phyloP scores from a whole-genome alignment of 2,113 vertebrate genomes.

The Varanus salvator region DNA sequence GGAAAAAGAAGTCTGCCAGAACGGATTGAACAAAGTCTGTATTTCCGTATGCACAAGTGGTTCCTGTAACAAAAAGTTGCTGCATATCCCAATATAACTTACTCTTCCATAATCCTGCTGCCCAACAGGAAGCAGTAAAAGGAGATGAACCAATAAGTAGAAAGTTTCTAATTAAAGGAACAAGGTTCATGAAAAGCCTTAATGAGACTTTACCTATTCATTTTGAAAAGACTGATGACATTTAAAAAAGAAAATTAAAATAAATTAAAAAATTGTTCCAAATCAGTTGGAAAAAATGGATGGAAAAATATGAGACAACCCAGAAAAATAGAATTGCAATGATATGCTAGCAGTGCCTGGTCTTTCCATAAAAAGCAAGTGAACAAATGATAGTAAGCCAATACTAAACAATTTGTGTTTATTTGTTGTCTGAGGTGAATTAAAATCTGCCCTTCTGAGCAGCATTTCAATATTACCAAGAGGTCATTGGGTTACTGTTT shows the following conservation, averaged over 20 bases:
- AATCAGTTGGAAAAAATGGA: too few relatives aligned
- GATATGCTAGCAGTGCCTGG: neutral
- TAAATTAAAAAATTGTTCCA: neutral
- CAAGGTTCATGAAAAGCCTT: neutral
- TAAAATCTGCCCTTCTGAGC: neutral
- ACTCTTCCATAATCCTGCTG: neutral
- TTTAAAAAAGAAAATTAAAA: neutral
- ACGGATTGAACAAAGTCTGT: too few relatives aligned
- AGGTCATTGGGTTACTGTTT: neutral
- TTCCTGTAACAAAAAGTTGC: too few relatives aligned
- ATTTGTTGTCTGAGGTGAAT: neutral
- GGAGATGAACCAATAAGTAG: neutral
- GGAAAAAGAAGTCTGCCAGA: too few relatives aligned
- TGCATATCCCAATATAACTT: neutral
- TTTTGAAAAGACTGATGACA: neutral
- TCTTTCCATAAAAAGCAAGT: neutral
- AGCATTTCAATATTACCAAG: neutral
- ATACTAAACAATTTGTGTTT: neutral
- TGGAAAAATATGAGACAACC: neutral
- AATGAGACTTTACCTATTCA: neutral
- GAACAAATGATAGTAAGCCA: neutral
- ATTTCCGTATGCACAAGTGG: too few relatives aligned
- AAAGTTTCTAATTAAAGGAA: neutral
- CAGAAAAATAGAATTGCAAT: neutral
- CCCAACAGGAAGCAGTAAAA: neutral